A percentile compares a stretch with the other conserved stretches of the same genome.
These are phyloP conservation scores for Chrysopa pallens DNA, from an alignment of 1,140 invertebrate species.

Conservation along the genomic window DNA sequence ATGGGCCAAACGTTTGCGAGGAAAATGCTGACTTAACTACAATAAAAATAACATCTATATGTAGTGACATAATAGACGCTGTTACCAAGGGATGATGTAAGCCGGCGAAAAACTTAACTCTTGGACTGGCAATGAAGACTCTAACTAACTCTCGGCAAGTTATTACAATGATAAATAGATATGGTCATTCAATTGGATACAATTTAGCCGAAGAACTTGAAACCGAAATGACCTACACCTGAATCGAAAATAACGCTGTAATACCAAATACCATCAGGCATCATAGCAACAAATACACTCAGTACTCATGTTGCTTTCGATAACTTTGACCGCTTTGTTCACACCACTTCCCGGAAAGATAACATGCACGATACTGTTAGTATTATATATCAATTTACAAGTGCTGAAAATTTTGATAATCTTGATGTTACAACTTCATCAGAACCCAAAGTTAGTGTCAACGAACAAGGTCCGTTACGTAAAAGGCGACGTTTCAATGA, in stretches of 20 bases:
- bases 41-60: constrained; percentile 15
- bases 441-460: constrained; percentile 1
- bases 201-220: constrained; percentile 18
- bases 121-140: constrained; percentile 17
- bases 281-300: constrained; percentile 6
- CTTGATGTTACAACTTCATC: constrained; percentile 4
- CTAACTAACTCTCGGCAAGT: constrained; percentile 17
- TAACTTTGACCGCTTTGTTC: constrained; percentile 24
- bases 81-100: constrained; percentile 12
- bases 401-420: constrained; percentile 1
- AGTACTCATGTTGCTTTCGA: constrained; percentile 22
- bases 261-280: constrained; percentile 14
- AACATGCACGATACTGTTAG: constrained; percentile 27
- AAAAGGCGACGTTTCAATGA: constrained; percentile 10
- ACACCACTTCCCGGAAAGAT: constrained; percentile 22
- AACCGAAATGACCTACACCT: constrained; percentile 14
- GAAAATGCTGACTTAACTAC: constrained; percentile 6
- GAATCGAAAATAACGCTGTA: constrained; percentile 3
- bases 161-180: constrained; percentile 16
- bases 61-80: constrained; percentile 17
- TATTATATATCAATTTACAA: constrained; percentile 20
- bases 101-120: constrained; percentile 14
- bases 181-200: constrained; percentile 17
- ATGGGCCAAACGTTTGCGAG: constrained; percentile 11
- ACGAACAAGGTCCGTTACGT: not conserved